phyloP scores from a whole-genome alignment of 2,888 invertebrate genomes.

The Rhimphoctona megacephalus region DNA sequence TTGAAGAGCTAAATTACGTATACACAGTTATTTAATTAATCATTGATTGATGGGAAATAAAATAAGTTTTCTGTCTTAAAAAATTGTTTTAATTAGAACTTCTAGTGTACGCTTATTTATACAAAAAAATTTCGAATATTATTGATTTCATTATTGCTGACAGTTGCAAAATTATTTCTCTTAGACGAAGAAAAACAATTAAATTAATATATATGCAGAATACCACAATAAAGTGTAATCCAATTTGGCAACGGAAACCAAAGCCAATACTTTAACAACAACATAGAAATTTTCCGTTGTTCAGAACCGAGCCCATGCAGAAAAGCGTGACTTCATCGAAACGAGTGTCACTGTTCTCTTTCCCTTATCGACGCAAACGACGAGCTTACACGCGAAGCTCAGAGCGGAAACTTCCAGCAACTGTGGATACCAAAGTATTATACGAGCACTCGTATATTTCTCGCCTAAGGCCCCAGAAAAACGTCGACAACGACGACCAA shows the following conservation, averaged over 20 bases:
- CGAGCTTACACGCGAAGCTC: constrained; percentile 61
- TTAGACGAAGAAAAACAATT: neutral
- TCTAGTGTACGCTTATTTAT: too few species aligned
- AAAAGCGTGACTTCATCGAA: constrained; percentile 23
- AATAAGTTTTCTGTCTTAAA: too few species aligned
- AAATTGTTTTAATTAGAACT: too few species aligned
- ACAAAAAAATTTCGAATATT: too few species aligned
- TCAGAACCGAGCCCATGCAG: neutral
- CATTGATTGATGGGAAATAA: too few species aligned
- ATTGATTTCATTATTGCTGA: too few species aligned
- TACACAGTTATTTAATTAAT: too few species aligned
- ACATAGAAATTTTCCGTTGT: neutral
- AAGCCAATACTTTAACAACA: neutral
- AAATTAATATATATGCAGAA: too few species aligned
- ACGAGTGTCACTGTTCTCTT: constrained; percentile 19
- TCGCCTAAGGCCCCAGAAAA: constrained; percentile 21
- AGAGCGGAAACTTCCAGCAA: constrained; percentile 28
- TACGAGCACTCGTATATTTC: constrained; percentile 60
- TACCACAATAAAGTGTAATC: neutral
- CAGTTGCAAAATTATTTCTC: neutral
- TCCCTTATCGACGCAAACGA: constrained; percentile 38
- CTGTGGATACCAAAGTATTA: constrained; percentile 32
- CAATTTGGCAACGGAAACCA: neutral
- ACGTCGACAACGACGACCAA: constrained; percentile 54
- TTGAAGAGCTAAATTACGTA: too few species aligned